Evolutionary conservation across 2,888 invertebrate species (phyloP).

Genomic region (Argynnis bischoffii): DNA sequence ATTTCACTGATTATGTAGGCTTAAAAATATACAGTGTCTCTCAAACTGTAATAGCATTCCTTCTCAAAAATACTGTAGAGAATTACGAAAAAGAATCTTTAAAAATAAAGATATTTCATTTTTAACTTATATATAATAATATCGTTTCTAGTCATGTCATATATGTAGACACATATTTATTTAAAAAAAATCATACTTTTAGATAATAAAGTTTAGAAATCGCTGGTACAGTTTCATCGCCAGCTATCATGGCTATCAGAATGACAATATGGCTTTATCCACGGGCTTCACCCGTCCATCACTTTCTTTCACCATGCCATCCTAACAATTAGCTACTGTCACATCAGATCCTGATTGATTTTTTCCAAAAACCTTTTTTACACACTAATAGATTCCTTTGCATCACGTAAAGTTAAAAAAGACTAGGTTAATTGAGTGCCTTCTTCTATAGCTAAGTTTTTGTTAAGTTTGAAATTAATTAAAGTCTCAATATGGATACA

Average conservation of each 20-base stretch:
- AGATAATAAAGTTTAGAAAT: slow-evolving; percentile 49
- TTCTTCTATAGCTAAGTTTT: slow-evolving; percentile 9
- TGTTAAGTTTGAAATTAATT: slow-evolving; percentile 13
- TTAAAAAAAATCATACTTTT: slow-evolving; percentile 2
- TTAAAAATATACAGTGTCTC: slow-evolving; percentile 56
- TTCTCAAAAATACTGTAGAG: neutral
- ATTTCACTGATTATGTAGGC: slow-evolving; percentile 61
- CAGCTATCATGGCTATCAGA: slow-evolving; percentile 63
- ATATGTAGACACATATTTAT: too few species aligned
- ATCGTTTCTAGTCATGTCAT: too few species aligned
- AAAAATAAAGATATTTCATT: too few species aligned
- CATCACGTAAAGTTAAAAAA: slow-evolving; percentile 35
- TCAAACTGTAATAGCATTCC: slow-evolving; percentile 49
- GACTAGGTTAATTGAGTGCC: slow-evolving; percentile 30
- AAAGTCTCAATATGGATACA: neutral
- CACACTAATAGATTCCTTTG: slow-evolving; percentile 64
- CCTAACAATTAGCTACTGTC: slow-evolving; percentile 74
- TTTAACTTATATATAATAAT: too few species aligned
- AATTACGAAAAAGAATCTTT: too few species aligned
- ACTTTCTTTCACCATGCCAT: slow-evolving; percentile 65
- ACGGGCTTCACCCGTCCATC: slow-evolving; percentile 59
- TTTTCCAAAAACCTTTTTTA: slow-evolving; percentile 63
- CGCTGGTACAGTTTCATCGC: slow-evolving; percentile 49
- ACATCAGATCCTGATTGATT: slow-evolving; percentile 78
- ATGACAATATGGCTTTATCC: slow-evolving; percentile 69